Conservation (phyloP, 1,140 invertebrate species). For the Lepidotrigona ventralis region DNA sequence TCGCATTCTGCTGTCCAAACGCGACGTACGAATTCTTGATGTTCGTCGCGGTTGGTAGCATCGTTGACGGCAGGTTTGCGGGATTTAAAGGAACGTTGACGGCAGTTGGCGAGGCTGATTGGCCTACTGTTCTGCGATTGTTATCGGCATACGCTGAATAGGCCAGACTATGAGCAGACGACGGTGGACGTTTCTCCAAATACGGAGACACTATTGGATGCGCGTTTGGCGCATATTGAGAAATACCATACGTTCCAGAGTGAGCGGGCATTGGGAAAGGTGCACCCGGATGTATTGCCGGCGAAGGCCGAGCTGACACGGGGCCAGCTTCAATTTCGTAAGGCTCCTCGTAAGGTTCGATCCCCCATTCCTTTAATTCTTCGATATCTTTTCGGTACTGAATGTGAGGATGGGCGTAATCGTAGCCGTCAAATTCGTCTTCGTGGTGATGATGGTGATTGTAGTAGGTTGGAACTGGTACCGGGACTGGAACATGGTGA, state of each 20-base stretch:
- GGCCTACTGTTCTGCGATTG: conserved; percentile 49
- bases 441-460: conserved; percentile 63
- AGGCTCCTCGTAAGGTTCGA: conserved; percentile 72
- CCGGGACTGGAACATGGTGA: conserved; percentile 81
- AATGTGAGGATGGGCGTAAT: conserved; percentile 74
- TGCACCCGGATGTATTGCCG: conserved; percentile 29
- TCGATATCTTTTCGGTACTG: conserved; percentile 78
- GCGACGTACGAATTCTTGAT: conserved; percentile 48
- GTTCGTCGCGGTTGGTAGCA: conserved; percentile 14
- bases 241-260: conserved; percentile 51
- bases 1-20: conserved; percentile 27
- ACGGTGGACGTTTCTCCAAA: conserved; percentile 56
- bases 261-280: conserved; percentile 55
- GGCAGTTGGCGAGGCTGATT: neutral
- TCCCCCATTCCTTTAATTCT: conserved; percentile 78
- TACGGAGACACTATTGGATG: conserved; percentile 49
- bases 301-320: neutral
- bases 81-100: conserved; percentile 9
- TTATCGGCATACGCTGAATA: conserved; percentile 72
- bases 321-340: conserved; percentile 57
- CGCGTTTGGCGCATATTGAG: conserved; percentile 60
- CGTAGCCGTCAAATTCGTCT: conserved; percentile 73
- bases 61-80: neutral
- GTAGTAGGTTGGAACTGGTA: conserved; percentile 74
- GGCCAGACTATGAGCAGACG: conserved; percentile 69